A percentile compares a stretch with the other conserved stretches of the same genome.
Conservation (phyloP, 2,888 invertebrate genomes). For the Brachynemurus nebulosus region DNA sequence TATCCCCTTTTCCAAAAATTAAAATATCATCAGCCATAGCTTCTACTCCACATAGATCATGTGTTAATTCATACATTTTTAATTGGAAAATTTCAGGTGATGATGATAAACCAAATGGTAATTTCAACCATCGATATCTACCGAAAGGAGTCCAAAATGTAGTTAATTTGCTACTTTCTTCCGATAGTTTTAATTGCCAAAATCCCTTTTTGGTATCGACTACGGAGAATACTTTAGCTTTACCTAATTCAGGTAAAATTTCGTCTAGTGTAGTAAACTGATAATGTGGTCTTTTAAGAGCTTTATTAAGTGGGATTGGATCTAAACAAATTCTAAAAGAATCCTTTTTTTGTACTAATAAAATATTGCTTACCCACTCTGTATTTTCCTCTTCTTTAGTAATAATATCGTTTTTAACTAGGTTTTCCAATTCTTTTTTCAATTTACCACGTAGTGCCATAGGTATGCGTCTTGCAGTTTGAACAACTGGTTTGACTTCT, state of each 20-base stretch:
- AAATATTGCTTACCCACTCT: too few relatives aligned
- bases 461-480: too few relatives aligned
- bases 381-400: too few relatives aligned
- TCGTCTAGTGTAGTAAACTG: slow-evolving; percentile 11
- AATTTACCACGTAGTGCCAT: too few relatives aligned
- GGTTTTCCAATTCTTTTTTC: too few relatives aligned
- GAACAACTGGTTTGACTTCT: too few relatives aligned
- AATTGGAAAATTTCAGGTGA: slow-evolving; percentile 16
- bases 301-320: too few relatives aligned
- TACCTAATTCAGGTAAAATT: slow-evolving; percentile 9
- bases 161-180: not conserved
- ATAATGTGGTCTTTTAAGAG: too few relatives aligned
- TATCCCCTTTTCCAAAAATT: slow-evolving; percentile 13
- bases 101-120: slow-evolving; percentile 16
- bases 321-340: too few relatives aligned
- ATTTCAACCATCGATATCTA: slow-evolving; percentile 9
- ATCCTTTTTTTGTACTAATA: too few relatives aligned
- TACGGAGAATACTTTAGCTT: slow-evolving; percentile 13
- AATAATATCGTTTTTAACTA: too few relatives aligned
- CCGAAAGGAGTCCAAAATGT: slow-evolving; percentile 14
- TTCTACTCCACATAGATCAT: slow-evolving; percentile 11
- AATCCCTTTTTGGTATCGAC: slow-evolving; percentile 16
- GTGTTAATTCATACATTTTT: slow-evolving; percentile 11
- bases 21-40: slow-evolving; percentile 17
- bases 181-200: slow-evolving; percentile 12